Evolutionary conservation across 2,888 invertebrate species (phyloP), one percentile per base, ranked within the genome.

Genomic region (Ctenicera cuprea): DNA sequence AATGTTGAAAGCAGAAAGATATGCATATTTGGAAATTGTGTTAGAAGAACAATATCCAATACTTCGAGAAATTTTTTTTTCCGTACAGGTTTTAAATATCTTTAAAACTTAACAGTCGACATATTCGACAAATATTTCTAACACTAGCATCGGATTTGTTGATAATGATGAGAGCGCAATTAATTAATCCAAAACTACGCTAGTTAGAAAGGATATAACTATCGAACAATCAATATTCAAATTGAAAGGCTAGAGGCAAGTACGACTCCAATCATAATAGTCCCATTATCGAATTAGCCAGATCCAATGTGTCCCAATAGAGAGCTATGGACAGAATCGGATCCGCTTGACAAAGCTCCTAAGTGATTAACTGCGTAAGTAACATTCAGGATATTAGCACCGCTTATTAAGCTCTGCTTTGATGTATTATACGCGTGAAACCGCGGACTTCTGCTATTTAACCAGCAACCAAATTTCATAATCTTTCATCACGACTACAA

Each of bases 241-340:
- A 71, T 71, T 67, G 71, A 67, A 71, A 68, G 64, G 61, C 43
- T 57, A 48, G 41, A 62, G 54, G 68, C 67, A 50, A 33, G 62
- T 14, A 67, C 9, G 72, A 68, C 75, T 68, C 67, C 70, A 73
- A 74, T 77, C 73, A 77, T 77, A 78, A 78, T 78, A 73, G 73
- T 70, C 52, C 75, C 76, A 77, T 78, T 79, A 79, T 79, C 77
- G 75, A 79, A 79, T 79, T 79, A 78, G 75, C 66, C 57, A 73
- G 62, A 73, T 73, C 68, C 63, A 54, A 71, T 43, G 70, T 74
- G 75, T 73, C 76, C 75, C 76, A 73, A 71, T 75, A 67, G 74
- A 48, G 45, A 74, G 72, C 68, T 71, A 71, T 62, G 68, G 63
- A 41, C 73, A 63, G 68, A 73, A 73, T 63, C 45, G 41, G 68